Evolutionary conservation across 1,140 invertebrate genomes (phyloP), one percentile per base, ranked within the genome.

Genomic region (Campoletis sonorensis): DNA sequence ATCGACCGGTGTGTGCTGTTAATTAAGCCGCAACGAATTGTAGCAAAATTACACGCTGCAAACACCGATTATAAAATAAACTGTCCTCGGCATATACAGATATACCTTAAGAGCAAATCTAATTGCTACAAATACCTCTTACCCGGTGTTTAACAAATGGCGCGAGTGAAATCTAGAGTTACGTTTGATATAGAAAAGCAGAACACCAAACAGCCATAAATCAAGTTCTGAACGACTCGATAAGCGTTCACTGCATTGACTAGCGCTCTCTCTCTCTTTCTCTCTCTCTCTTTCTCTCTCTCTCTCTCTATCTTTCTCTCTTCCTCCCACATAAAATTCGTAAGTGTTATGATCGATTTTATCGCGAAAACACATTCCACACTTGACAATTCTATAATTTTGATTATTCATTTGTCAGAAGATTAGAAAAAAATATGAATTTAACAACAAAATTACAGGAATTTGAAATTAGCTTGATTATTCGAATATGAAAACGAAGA

Each of bases 1-100:
- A 64, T 33, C 67, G 67, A 18, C 15, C 27, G 13, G 58, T 37
- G 76, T 27, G 7, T 18, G 58, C 7, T 61, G 61, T 40, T 78
- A 67, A 78, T 78, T 78, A 61, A 78, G 58, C 58, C 61, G 33
- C 21, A 23, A 64, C 76, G 58, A 78, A 78, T 78, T 37, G 58
- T 1, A 16, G 26, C 10, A 70, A 70, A 70, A 70, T 70, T 70
- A 70, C 16, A 70, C 30, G 67, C n/a, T 70, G 18, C 27, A 11
- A 70, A 70, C 27, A 4, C 30, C 23, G 61, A 21, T 64, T 45
- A 13, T 45, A 45, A 26, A 64, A 64, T 26, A 77, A 77, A 77
- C 4, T 61, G 13, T 37, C 11, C 40, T 70, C 3, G 1, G 4
- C 23, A 23, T 33, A 23, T 15, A 23, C 51, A 23, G 49, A 73